Evolutionary conservation across 2,113 vertebrate species (phyloP), one percentile per base, ranked within the genome.

Genomic region (Cyanistes caeruleus): DNA sequence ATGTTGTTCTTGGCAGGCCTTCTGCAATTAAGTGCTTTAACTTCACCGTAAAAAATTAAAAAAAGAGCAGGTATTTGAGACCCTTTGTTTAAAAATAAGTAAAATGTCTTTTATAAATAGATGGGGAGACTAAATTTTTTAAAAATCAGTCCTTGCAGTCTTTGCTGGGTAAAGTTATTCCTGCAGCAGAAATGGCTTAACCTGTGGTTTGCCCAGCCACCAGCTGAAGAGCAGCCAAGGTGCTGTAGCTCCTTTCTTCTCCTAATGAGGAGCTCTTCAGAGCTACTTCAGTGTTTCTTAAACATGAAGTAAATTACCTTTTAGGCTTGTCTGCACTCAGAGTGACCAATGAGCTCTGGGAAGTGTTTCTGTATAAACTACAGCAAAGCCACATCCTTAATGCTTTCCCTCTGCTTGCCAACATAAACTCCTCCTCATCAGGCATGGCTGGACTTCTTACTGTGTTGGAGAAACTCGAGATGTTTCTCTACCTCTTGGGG

Each of bases 321-420:
- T 59, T 64, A 56, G 79, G 30, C 53, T 87, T 62, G 92, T 89
- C 73, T 88, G 84, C 46, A 14, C 88, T 70, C 46, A 67, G 35
- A 67, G 51, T 89, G 86, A 70, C 86, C 89, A 70, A 4, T 33
- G 67, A 88, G 85, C 85, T 89, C 76, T 90, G 89, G 68, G 76
- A 95, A 95, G 73, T 75, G 73, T 93, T 96, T 92, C 83, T 35
- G 1, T 84, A 37, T 96, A 92, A 94, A 79, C 72, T 51, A 93
- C 49, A 75, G 89, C 58, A 87, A 95, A 92, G 83, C 90, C 85
- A 84, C 92, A 87, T 96, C 88, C 90, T 94, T 93, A 92, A 84
- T 86, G 49, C 55, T 86, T 95, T 93, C 64, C 44, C 49, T 78
- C 43, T 84, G 69, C 65, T 87, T 90, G 89, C 92, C 90, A 92